Evolutionary conservation across 2,888 invertebrate genomes (phyloP), one percentile per base, ranked within the genome.

Genomic region (Sclerodermus sp.): DNA sequence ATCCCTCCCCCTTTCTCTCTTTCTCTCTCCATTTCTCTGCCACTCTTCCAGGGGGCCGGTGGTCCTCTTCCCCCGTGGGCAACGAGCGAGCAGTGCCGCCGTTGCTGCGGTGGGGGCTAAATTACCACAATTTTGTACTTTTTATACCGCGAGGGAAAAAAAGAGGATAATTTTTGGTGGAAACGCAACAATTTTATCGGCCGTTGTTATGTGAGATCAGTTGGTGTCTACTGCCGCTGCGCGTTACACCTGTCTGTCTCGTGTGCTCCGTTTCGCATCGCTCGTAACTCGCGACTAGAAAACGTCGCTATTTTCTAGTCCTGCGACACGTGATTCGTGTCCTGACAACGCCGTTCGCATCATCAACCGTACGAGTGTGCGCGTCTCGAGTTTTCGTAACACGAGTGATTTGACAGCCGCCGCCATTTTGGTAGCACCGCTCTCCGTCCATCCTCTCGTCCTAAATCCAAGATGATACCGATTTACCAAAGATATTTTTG

Each of bases 181-280:
- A 76, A 75, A 75, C 76, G 75, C 76, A 75, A 76, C 73, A 74
- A 76, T 75, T 75, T 75, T 76, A 75, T 75, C 75, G 74, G 71
- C 64, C 71, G 74, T 74, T 74, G 76, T 76, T 76, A 74, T 74
- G 72, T 68, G 76, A 73, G 76, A 76, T 75, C 75, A 75, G 75
- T 75, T 74, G 71, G 71, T 69, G 74, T 67, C 74, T 74, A 76
- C 76, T 74, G 70, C 66, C 67, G 69, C 71, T 68, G 67, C 75
- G 75, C 72, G 76, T 76, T 74, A 74, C 75, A 75, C 76, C 76
- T 74, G 72, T 57, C 60, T 38, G 62, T 36, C 47, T 47, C 46
- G 57, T 54, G 57, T 50, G 62, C 62, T 65, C 54, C 38, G 38
- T 16, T 14, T 15, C 12, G n/a, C 18, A n/a, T 29, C 17, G 6